Base-by-base conservation (phyloP, 2,113 vertebrate genomes). In the Sylvietta virens region DNA sequence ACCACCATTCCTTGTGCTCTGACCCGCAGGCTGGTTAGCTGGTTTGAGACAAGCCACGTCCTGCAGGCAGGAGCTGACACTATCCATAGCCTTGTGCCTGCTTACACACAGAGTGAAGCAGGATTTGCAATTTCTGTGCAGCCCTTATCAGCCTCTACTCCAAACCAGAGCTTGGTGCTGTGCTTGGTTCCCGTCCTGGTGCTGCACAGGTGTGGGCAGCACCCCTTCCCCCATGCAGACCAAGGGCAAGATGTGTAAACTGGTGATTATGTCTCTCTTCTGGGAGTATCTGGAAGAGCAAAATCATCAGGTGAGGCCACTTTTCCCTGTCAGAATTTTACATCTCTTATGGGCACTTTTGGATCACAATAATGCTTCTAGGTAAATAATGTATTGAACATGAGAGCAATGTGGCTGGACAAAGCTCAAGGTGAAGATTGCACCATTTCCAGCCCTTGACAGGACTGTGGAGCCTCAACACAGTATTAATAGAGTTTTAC, bases 151-250 rank as follows among this genome's bases (percentile, higher is more conserved):
- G 28, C 12, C 33, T 35, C n/a, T 39, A 0, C 18, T 18, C 20
- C 66, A 80, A 65, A 65, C 6, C 57, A 67, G 20, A 61, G 33
- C 50, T 47, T 1, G 2, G 39, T 30, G 37, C 13, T 23, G 27
- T n/a, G 42, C 27, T 61, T 51, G 72, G 28, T 30, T 60, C n/a
- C 44, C 2, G 3, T 56, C 30, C 50, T 40, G 37, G 24, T 17
- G 18, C 11, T 3, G 4, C 1, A 3, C 1, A 0, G 0, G 2
- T 10, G 24, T 35, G 71, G 67, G 56, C 2, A 45, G 15, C 47
- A 5, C 1, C 0, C 26, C 61, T 35, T 28, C 3, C 3, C 3
- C 19, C 0, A 0, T 9, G 35, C 13, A 37, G 66, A 56, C n/a
- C 39, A 31, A 23, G 44, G 19, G 13, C 11, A 60, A 5, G 4